Evolutionary conservation across 2,888 invertebrate genomes (phyloP).

Genomic region (Aricia artaxerxes): DNA sequence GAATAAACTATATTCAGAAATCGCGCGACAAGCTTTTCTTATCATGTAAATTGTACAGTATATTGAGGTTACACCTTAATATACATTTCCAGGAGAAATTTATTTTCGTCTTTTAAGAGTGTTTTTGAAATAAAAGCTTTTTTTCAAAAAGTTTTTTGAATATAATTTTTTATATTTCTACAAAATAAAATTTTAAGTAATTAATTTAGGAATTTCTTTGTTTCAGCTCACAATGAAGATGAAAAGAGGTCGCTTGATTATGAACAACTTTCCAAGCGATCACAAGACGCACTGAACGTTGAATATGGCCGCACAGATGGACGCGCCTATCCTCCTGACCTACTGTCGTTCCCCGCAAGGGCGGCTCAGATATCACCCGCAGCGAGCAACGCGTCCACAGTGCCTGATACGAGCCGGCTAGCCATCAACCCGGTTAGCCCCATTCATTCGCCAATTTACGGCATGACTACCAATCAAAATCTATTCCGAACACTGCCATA

Average conservation of each 20-base stretch:
- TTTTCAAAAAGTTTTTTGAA: too few relatives aligned
- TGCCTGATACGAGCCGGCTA: constrained; percentile 85
- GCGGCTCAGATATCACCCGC: constrained; percentile 88
- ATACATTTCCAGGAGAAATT: too few relatives aligned
- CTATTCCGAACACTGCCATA: constrained; percentile 90
- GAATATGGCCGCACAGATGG: constrained; percentile 79
- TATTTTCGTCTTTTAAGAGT: too few relatives aligned
- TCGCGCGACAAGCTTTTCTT: too few relatives aligned
- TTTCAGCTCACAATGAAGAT: constrained; percentile 83
- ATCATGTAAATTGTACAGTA: too few relatives aligned
- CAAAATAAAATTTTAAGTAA: neutral
- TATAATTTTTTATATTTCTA: neutral
- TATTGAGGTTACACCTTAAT: too few relatives aligned
- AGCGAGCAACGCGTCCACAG: constrained; percentile 90
- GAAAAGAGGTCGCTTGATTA: constrained; percentile 85
- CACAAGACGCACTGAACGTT: constrained; percentile 77
- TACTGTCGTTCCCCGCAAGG: constrained; percentile 88
- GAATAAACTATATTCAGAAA: too few relatives aligned
- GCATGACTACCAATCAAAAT: constrained; percentile 80
- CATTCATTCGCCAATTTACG: constrained; percentile 84
- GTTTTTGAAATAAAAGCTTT: too few relatives aligned
- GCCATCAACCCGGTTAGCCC: constrained; percentile 83
- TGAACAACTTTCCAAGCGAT: constrained; percentile 80
- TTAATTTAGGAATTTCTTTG: neutral
- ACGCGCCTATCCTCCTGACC: constrained; percentile 88